These are phyloP conservation scores for Aporophyla lueneburgensis DNA, from an alignment of 2,888 invertebrate genomes.

Conservation along the genomic window DNA sequence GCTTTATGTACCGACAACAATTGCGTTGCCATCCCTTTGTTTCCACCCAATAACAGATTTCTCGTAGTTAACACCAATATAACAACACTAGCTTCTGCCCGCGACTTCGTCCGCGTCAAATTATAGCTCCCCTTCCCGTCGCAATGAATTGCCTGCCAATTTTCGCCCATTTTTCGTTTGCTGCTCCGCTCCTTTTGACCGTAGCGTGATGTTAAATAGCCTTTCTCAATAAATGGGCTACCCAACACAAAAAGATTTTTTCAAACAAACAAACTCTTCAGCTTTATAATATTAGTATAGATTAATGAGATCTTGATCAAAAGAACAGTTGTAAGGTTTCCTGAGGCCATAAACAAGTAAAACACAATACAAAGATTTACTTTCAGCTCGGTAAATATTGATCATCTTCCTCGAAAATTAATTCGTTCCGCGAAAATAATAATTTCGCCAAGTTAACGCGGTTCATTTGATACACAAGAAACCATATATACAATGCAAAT, in stretches of 20 bases:
- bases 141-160: too few species aligned
- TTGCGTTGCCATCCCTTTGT: neutral
- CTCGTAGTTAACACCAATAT: neutral
- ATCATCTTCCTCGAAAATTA: neutral
- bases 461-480: slow-evolving; percentile 2
- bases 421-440: neutral
- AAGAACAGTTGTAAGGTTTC: slow-evolving; percentile 8
- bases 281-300: too few species aligned
- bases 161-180: too few species aligned
- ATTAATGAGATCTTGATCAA: slow-evolving; percentile 17
- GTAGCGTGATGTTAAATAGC: too few species aligned
- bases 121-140: too few species aligned
- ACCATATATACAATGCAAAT: neutral
- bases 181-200: too few species aligned
- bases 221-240: too few species aligned
- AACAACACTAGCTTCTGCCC: too few species aligned
- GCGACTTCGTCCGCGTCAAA: too few species aligned
- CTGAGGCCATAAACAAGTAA: neutral
- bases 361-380: slow-evolving; percentile 2
- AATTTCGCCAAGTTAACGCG: neutral
- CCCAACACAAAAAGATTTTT: too few species aligned
- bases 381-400: slow-evolving; percentile 9
- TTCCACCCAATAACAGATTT: neutral
- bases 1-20: neutral
- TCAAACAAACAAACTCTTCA: too few species aligned